Percentiles rank a stretch among this genome's conserved stretches.
Evolutionary conservation across 2,797 vertebrate species (phyloP).

Genomic region (Mormyrops attenuatus): DNA sequence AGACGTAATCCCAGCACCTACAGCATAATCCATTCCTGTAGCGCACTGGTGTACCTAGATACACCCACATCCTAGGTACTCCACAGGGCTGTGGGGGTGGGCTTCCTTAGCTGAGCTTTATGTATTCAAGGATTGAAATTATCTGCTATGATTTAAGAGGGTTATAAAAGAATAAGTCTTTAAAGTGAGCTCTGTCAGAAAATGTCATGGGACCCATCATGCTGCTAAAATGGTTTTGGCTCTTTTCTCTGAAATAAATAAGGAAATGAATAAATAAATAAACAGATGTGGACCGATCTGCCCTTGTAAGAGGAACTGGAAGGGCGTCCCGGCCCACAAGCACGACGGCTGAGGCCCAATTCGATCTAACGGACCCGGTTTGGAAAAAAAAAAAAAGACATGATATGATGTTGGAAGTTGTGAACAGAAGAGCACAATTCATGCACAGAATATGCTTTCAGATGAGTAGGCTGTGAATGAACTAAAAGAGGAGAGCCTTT

Average conservation of each 20-base stretch:
- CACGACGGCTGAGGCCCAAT: background rate
- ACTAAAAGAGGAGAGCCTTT: background rate
- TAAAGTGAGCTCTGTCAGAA: background rate
- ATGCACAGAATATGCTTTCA: background rate
- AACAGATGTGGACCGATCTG: background rate
- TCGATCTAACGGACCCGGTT: background rate
- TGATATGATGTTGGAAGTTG: background rate
- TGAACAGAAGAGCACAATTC: background rate
- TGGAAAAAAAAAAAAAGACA: background rate
- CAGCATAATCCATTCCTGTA: background rate
- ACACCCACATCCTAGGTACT: conserved; percentile 10
- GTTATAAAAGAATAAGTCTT: conserved; percentile 18
- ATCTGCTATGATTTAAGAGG: conserved; percentile 17
- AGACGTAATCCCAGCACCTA: conserved; percentile 22
- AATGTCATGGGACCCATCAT: conserved; percentile 8
- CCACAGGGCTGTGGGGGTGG: background rate
- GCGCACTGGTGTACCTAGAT: background rate
- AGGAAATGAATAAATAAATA: conserved; percentile 6
- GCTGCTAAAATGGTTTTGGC: background rate
- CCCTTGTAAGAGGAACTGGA: background rate
- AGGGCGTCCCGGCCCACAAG: background rate
- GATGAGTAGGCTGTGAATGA: conserved; percentile 10
- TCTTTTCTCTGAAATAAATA: conserved; percentile 8
- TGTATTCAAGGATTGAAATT: conserved; percentile 17
- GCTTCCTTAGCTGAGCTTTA: conserved; percentile 17